These are phyloP conservation scores for Amblyjoppa proteus DNA, from an alignment of 2,888 invertebrate species.

Conservation along the genomic window DNA sequence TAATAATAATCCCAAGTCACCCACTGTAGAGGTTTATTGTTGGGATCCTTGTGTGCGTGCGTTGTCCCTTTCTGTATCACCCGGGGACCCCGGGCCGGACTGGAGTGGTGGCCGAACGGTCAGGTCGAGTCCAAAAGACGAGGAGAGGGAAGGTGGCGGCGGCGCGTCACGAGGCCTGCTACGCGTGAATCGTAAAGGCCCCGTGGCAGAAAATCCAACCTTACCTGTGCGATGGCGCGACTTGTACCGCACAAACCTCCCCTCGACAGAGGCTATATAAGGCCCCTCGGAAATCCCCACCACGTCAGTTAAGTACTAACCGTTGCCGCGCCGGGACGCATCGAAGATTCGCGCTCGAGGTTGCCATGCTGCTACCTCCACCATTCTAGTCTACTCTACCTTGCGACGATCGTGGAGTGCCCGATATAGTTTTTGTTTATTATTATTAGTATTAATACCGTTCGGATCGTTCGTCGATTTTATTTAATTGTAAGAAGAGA, in stretches of 20 bases:
- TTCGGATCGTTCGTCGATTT: conserved; percentile 15
- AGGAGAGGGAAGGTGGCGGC: conserved; percentile 50
- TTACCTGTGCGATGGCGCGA: conserved; percentile 53
- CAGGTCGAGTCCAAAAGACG: conserved; percentile 69
- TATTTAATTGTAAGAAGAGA: conserved; percentile 11
- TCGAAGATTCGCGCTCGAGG: conserved; percentile 68
- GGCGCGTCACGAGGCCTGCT: conserved; percentile 59
- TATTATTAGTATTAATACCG: conserved; percentile 44
- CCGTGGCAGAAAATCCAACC: conserved; percentile 40
- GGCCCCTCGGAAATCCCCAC: conserved; percentile 79
- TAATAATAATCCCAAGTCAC: conserved; percentile 30
- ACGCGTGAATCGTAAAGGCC: conserved; percentile 47
- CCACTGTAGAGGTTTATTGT: conserved; percentile 15
- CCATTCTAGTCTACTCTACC: conserved; percentile 70
- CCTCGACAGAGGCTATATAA: conserved; percentile 80
- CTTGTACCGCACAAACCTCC: conserved; percentile 65
- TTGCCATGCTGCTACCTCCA: conserved; percentile 68
- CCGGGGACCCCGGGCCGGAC: conserved; percentile 59
- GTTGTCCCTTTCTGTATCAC: conserved; percentile 43
- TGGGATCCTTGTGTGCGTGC: not conserved
- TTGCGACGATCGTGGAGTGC: conserved; percentile 63
- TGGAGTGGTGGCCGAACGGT: conserved; percentile 65
- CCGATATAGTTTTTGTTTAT: conserved; percentile 62
- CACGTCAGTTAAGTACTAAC: conserved; percentile 81
- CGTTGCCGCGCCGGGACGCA: conserved; percentile 74